Evolutionary conservation across 1,140 invertebrate genomes (phyloP).

Genomic region (Caenorhabditis remanei): DNA sequence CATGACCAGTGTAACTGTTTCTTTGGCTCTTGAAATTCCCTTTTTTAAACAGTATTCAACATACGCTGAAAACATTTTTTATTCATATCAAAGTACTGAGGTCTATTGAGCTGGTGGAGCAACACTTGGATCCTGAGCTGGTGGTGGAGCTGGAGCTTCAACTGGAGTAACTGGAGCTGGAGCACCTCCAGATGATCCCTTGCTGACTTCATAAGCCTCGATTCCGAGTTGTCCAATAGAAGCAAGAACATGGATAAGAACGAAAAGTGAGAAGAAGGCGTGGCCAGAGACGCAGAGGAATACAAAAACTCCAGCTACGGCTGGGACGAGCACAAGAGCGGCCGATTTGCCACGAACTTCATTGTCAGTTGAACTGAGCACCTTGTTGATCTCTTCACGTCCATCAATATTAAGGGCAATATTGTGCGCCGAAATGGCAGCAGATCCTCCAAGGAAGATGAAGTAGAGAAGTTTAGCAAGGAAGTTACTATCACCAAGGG

Average conservation of each 20-base stretch:
- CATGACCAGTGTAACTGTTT: too few species aligned
- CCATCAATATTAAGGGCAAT: slow-evolving; percentile 46
- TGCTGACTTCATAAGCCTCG: slow-evolving; percentile 35
- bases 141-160: neutral
- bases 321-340: slow-evolving; percentile 20
- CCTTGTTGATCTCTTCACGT: slow-evolving; percentile 33
- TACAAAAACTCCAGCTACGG: slow-evolving; percentile 31
- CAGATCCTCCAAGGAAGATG: slow-evolving; percentile 44
- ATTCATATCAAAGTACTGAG: too few species aligned
- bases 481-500: slow-evolving; percentile 31
- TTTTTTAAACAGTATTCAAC: too few species aligned
- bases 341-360: slow-evolving; percentile 49
- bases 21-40: too few species aligned
- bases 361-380: slow-evolving; percentile 32
- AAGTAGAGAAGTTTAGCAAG: slow-evolving; percentile 48
- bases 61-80: too few species aligned
- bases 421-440: slow-evolving; percentile 31
- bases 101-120: slow-evolving; percentile 7
- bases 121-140: neutral
- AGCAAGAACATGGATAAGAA: slow-evolving; percentile 31
- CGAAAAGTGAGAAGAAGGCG: slow-evolving; percentile 48
- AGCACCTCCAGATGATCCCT: slow-evolving; percentile 9
- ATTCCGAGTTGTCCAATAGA: slow-evolving; percentile 44
- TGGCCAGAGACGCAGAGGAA: slow-evolving; percentile 31
- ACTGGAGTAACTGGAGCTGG: neutral